Conservation (phyloP, 2,888 invertebrate genomes). For the Pollenia labialis region DNA sequence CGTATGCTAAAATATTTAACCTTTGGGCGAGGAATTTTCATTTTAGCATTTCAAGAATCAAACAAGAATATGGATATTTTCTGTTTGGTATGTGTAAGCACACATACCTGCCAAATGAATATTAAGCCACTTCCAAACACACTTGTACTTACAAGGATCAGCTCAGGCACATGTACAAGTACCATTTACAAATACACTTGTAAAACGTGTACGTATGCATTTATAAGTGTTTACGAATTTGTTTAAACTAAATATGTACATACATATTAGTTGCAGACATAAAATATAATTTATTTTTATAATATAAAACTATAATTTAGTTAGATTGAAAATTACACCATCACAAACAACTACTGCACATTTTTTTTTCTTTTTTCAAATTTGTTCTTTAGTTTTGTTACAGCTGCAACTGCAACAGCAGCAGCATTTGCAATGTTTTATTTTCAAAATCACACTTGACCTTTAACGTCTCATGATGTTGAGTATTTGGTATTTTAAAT, state of each 20-base stretch:
- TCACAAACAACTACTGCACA: slow-evolving; percentile 17
- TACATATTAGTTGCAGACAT: slow-evolving; percentile 12
- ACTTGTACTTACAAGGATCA: slow-evolving; percentile 16
- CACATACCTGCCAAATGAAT: no score
- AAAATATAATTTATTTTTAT: slow-evolving; percentile 9
- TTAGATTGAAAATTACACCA: slow-evolving; percentile 34
- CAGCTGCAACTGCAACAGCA: slow-evolving; percentile 25
- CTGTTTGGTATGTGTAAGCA: not conserved
- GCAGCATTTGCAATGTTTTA: slow-evolving; percentile 21
- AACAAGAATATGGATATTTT: slow-evolving; percentile 10
- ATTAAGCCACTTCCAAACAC: not conserved
- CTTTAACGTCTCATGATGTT: slow-evolving; percentile 70
- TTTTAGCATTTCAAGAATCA: slow-evolving; percentile 9
- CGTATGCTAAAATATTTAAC: slow-evolving; percentile 41
- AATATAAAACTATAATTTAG: slow-evolving; percentile 28
- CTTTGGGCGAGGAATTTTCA: slow-evolving; percentile 29
- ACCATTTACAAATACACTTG: slow-evolving; percentile 3
- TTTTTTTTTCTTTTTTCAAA: not conserved
- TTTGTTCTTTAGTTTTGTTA: slow-evolving; percentile 1
- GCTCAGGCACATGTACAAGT: slow-evolving; percentile 11
- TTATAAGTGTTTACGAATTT: not conserved
- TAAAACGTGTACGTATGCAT: not conserved
- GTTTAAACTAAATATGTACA: not conserved
- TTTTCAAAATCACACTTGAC: slow-evolving; percentile 64
- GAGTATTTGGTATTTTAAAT: slow-evolving; percentile 67